phyloP scores from a whole-genome alignment of 2,797 vertebrate genomes.

The Poeciliopsis presidionis region DNA sequence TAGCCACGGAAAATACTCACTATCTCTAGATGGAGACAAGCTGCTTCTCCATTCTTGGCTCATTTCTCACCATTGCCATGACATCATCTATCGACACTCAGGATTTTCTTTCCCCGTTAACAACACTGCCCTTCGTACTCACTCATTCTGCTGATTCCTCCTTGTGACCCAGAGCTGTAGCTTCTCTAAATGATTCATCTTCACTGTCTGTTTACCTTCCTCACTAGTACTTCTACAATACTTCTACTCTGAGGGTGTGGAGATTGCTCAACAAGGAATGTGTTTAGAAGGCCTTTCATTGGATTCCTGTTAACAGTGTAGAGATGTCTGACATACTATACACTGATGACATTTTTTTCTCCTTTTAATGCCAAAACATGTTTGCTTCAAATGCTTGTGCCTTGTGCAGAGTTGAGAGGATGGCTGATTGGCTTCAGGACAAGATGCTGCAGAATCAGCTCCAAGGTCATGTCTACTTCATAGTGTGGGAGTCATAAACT shows the following conservation, averaged over 20 bases:
- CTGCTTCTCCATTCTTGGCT: slow-evolving; percentile 40
- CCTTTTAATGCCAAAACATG: slow-evolving; percentile 21
- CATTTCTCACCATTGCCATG: slow-evolving; percentile 39
- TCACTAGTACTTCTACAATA: slow-evolving; percentile 53
- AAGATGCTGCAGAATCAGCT: slow-evolving; percentile 33
- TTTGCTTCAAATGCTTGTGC: slow-evolving; percentile 22
- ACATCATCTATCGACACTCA: slow-evolving; percentile 58
- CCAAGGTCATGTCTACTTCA: slow-evolving; percentile 54
- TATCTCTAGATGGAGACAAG: slow-evolving; percentile 41
- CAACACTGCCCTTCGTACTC: slow-evolving; percentile 34
- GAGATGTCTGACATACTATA: slow-evolving; percentile 51
- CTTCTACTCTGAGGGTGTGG: slow-evolving; percentile 58
- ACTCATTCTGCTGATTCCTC: slow-evolving; percentile 13
- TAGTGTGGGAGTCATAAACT: slow-evolving; percentile 58
- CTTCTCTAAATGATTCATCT: slow-evolving; percentile 50
- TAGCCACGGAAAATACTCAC: slow-evolving; percentile 71
- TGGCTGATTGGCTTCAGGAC: slow-evolving; percentile 16
- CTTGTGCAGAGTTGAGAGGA: slow-evolving; percentile 25
- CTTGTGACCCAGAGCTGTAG: slow-evolving; percentile 17
- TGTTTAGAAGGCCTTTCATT: slow-evolving; percentile 46
- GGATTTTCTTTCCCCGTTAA: slow-evolving; percentile 24
- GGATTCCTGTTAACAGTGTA: slow-evolving; percentile 50
- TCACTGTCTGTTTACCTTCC: slow-evolving; percentile 58
- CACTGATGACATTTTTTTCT: slow-evolving; percentile 6
- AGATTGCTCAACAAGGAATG: slow-evolving; percentile 61